Base-by-base conservation (phyloP, 1,140 invertebrate species). In the Panagrolaimus sp. region DNA sequence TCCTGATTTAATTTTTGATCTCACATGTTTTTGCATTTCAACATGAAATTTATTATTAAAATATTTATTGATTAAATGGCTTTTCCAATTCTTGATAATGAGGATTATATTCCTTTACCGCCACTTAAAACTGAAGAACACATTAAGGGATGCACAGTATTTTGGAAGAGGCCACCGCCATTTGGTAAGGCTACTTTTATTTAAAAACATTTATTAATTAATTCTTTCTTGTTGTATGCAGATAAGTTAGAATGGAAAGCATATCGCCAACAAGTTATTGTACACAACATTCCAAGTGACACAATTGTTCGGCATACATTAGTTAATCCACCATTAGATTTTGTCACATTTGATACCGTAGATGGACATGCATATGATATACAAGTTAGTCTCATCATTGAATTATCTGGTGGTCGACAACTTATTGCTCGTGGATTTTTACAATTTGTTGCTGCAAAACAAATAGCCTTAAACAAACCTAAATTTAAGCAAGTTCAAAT, bases 301-400 rank as follows among this genome's bases (percentile, higher is more conserved):
- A 9, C 16, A 8, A 8, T 51, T 25, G n/a, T 57, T 25, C 20
- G 20, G 11, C 51, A 57, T 20, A 3, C 51, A 0, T 16, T 57
- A 1, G 51, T 57, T 2, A 20, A 57, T 11, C 13, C 20, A 11
- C 51, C 51, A 8, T 11, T 25, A 11, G 20, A 11, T 57, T 57
- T 57, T 27, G 51, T 16, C 11, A 57, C 20, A 20, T 57, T 57
- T 20, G 9, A 20, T 11, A 57, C 51, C 4, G 4, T 25, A 1
- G 20, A 57, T 20, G 51, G 20, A 20, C 51, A 57, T 57, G 20
- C 51, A 20, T 57, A 57, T 16, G n/a, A 57, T 57, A 16, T 57
- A 0, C 20, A 38, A 38, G 31, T 38, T 38, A 38, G 31, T 38
- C 31, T 38, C 2, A 38, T 38, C 51, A 2, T 20, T 57, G 51